Conservation (phyloP, 1,140 invertebrate species). For the Magallana angulata region DNA sequence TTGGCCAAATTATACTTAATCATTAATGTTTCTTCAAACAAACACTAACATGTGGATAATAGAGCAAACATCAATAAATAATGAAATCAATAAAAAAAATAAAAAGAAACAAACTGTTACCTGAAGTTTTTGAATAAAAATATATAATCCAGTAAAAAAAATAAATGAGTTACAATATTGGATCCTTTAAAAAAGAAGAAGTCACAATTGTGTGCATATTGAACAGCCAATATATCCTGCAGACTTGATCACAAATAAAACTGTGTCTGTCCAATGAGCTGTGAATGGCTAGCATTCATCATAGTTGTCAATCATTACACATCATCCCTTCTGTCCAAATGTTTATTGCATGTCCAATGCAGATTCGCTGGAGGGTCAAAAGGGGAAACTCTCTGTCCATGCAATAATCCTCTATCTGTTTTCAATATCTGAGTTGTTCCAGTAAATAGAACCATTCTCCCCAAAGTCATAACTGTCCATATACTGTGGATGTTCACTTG, state of each 20-base stretch:
- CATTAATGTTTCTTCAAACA: too few relatives aligned
- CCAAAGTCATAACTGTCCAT: conserved; percentile 28
- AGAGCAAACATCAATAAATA: too few relatives aligned
- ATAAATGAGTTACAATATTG: too few relatives aligned
- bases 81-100: background rate
- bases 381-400: background rate
- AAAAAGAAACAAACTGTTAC: background rate
- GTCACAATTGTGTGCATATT: background rate
- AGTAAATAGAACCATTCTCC: conserved; percentile 25
- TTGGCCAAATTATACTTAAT: too few relatives aligned
- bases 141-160: too few relatives aligned
- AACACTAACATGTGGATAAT: too few relatives aligned
- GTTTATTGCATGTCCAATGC: conserved; percentile 37
- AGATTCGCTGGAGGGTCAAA: conserved; percentile 16
- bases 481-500: background rate
- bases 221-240: conserved; percentile 19
- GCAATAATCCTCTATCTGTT: conserved; percentile 32
- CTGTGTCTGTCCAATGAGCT: conserved; percentile 30
- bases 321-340: conserved; percentile 28
- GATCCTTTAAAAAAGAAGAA: background rate
- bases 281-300: conserved; percentile 16
- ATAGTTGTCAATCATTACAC: conserved; percentile 36
- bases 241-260: conserved; percentile 20
- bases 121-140: background rate
- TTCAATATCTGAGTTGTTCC: conserved; percentile 22